phyloP scores from a whole-genome alignment of 2,888 invertebrate species.

The Eupeodes latifasciatus region DNA sequence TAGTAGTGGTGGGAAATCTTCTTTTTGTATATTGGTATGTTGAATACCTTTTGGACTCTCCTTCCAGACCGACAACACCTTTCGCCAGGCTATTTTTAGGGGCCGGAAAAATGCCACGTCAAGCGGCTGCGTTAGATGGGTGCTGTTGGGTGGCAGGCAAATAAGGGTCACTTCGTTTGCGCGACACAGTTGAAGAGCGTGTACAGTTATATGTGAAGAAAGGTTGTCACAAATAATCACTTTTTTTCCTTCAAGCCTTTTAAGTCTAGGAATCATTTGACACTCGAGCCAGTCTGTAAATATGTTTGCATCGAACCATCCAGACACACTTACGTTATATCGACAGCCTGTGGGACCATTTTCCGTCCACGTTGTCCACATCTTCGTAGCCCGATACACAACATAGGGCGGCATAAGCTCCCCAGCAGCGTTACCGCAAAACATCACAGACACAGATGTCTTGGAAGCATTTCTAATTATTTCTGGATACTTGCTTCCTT shows the following conservation, averaged over 20 bases:
- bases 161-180: constrained; percentile 10
- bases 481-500: not conserved
- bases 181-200: constrained; percentile 26
- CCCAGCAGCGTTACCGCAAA: too few relatives aligned
- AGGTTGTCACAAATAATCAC: constrained; percentile 16
- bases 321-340: constrained; percentile 11
- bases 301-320: constrained; percentile 23
- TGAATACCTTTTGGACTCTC: not conserved
- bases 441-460: too few relatives aligned
- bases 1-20: not conserved
- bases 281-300: not conserved
- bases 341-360: constrained; percentile 13
- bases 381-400: not conserved
- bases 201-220: constrained; percentile 18
- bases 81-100: not conserved
- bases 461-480: too few relatives aligned
- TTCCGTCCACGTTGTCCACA: constrained; percentile 22
- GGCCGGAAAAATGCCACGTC: constrained; percentile 27
- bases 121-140: constrained; percentile 21
- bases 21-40: not conserved
- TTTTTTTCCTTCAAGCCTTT: not conserved
- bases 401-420: constrained; percentile 1
- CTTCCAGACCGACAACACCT: not conserved
- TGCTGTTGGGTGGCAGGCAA: not conserved
- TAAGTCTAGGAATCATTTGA: constrained; percentile 26